phyloP scores from a whole-genome alignment of 2,113 vertebrate species.

The Prolemur simus region DNA sequence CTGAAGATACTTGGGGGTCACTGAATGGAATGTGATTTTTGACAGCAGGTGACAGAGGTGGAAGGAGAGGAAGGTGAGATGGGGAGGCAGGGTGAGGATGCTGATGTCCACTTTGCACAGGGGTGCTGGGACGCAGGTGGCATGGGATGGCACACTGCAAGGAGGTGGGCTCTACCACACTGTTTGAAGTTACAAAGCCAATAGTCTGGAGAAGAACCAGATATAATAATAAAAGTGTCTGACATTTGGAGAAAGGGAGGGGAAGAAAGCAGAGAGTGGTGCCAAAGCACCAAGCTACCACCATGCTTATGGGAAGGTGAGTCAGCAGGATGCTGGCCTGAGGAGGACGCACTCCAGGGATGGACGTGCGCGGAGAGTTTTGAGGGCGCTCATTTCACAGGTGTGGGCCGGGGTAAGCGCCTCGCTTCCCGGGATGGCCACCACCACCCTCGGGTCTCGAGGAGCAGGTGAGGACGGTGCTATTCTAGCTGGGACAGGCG shows the following conservation, averaged over 20 bases:
- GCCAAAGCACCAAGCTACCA: background rate
- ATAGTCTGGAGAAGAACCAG: background rate
- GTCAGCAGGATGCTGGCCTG: background rate
- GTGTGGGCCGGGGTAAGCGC: background rate
- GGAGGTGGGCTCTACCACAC: too few relatives aligned
- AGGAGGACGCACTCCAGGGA: background rate
- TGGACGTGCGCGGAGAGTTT: background rate
- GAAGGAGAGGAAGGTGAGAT: background rate
- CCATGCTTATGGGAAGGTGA: fast-evolving
- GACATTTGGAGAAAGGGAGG: background rate
- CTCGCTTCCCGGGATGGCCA: fast-evolving
- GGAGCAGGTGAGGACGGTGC: background rate
- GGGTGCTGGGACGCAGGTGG: fast-evolving
- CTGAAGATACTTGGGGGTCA: background rate
- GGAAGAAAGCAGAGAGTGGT: background rate
- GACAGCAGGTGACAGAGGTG: background rate
- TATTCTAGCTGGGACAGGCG: too few relatives aligned
- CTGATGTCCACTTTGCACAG: background rate
- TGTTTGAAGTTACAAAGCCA: background rate
- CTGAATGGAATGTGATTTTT: background rate
- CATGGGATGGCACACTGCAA: background rate
- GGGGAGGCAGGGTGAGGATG: too few relatives aligned
- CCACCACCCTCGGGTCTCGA: background rate
- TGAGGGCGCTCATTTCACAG: background rate
- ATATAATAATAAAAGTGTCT: too few relatives aligned